phyloP scores from a whole-genome alignment of 2,113 vertebrate genomes.

The Thalassoma bifasciatum region DNA sequence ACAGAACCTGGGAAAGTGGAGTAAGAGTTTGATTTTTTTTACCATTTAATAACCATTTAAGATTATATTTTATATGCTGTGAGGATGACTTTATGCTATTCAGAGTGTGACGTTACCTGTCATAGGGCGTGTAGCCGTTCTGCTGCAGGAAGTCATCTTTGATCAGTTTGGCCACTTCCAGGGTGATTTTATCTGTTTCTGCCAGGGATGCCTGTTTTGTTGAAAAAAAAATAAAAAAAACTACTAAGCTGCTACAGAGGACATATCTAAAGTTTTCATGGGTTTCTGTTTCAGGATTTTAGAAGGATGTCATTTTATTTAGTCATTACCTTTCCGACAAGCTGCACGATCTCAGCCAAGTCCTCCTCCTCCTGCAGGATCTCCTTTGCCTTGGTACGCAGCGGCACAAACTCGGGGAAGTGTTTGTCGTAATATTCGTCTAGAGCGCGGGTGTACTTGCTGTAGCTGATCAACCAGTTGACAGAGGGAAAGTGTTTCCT shows the following conservation, averaged over 20 bases:
- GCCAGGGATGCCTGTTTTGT: slow-evolving; percentile 91
- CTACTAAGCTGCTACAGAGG: not conserved
- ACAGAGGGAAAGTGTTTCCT: slow-evolving; percentile 98
- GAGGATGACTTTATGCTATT: not conserved
- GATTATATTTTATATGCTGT: no score
- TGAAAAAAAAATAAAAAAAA: not conserved
- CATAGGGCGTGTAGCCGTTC: slow-evolving; percentile 96
- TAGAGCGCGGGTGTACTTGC: slow-evolving; percentile 94
- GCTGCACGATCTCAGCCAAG: slow-evolving; percentile 97
- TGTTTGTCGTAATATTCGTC: slow-evolving; percentile 98
- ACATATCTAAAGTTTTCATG: no score
- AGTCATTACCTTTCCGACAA: slow-evolving; percentile 92
- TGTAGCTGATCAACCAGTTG: slow-evolving; percentile 99
- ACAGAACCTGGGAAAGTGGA: slow-evolving; percentile 88
- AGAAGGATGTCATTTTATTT: not conserved
- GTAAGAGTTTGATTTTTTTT: not conserved
- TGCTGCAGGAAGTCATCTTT: slow-evolving; percentile 99
- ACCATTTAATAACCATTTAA: no score
- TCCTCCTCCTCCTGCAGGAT: slow-evolving; percentile 98
- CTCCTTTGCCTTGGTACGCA: slow-evolving; percentile 96
- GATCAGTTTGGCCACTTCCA: slow-evolving; percentile 97
- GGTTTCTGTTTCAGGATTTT: not conserved
- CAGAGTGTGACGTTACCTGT: slow-evolving; percentile 83
- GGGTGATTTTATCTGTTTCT: slow-evolving; percentile 97
- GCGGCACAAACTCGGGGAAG: slow-evolving; percentile 95